Base-by-base conservation (phyloP, 2,797 vertebrate species). In the Phaenicophaeus curvirostris region DNA sequence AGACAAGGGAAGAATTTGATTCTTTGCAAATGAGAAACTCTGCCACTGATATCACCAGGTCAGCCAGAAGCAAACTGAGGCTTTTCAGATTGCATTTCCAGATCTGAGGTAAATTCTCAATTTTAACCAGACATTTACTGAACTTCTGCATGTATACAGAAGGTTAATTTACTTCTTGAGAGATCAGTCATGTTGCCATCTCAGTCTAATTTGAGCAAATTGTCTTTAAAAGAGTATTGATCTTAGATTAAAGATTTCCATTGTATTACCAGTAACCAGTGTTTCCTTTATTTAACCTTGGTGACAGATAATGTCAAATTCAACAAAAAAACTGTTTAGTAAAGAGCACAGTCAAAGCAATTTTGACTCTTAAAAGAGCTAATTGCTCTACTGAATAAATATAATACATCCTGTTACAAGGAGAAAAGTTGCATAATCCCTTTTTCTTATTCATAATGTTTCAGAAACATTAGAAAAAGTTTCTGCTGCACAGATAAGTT, bases 201-300 rank as follows among this genome's bases (percentile, higher is more conserved):
- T 92, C 91, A 93, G 93, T 95, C 91, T 97, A 97, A 98, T 97
- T 96, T 97, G 90, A 95, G 77, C 86, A 96, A 98, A 97, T 97
- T 97, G 90, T 97, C 87, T 95, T 98, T 97, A 97, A 98, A 96
- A 93, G 87, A 95, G 93, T 97, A 98, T 96, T 98, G 98, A 97
- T 98, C 97, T 97, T 96, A 91, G 85, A 97, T 95, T 96, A 96
- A 95, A 93, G 53, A 42, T 96, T 98, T 94, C 74, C 73, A 58
- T 94, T 96, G 83, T 95, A 94, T 97, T 96, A 94, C 82, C 35
- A 96, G 87, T 37, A 88, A 68, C 66, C 58, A 92, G 15, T 35
- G 31, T 93, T 95, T 93, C 65, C 79, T 61, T 95, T 93, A 59
- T 81, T 97, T 96, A 96, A 95, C 91, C 86, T 80, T 85, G 58